These are phyloP conservation scores for Sebastes alutus DNA, from an alignment of 2,797 vertebrate genomes.

Conservation along the genomic window DNA sequence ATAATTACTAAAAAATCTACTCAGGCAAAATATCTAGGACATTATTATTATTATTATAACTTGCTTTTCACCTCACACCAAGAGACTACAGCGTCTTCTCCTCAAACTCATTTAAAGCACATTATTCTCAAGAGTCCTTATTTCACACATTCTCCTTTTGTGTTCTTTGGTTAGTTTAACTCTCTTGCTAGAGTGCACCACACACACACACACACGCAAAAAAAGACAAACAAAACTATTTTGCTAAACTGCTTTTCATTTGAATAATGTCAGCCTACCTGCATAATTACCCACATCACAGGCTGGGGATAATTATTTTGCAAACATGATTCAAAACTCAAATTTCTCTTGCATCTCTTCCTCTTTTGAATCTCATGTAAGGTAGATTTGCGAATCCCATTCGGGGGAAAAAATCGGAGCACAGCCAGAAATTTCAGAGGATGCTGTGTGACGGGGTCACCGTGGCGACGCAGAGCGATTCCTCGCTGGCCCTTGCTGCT, in stretches of 20 bases:
- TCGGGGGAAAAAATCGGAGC: constrained; percentile 5
- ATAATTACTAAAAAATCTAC: not conserved
- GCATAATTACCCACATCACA: constrained; percentile 65
- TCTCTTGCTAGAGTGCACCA: not conserved
- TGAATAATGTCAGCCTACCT: constrained; percentile 60
- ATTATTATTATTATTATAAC: constrained; percentile 1
- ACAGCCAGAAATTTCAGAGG: constrained; percentile 18
- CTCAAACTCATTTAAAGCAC: constrained; percentile 39
- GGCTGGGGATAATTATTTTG: constrained; percentile 55
- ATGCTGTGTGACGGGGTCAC: constrained; percentile 21
- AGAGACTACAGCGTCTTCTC: not conserved
- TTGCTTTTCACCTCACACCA: constrained; percentile 11
- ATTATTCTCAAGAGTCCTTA: constrained; percentile 25
- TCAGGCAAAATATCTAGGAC: constrained; percentile 5
- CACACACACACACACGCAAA: not conserved
- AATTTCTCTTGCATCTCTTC: constrained; percentile 34
- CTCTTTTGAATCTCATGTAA: constrained; percentile 23
- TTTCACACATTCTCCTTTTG: not conserved
- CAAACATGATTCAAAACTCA: constrained; percentile 56
- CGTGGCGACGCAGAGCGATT: not conserved
- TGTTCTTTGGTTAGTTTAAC: constrained; percentile 1
- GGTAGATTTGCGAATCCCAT: constrained; percentile 35
- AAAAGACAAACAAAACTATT: constrained; percentile 42
- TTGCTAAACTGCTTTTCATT: constrained; percentile 54
- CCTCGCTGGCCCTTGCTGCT: not conserved